Evolutionary conservation across 2,888 invertebrate genomes (phyloP).

Genomic region (Monochamus alternatus): DNA sequence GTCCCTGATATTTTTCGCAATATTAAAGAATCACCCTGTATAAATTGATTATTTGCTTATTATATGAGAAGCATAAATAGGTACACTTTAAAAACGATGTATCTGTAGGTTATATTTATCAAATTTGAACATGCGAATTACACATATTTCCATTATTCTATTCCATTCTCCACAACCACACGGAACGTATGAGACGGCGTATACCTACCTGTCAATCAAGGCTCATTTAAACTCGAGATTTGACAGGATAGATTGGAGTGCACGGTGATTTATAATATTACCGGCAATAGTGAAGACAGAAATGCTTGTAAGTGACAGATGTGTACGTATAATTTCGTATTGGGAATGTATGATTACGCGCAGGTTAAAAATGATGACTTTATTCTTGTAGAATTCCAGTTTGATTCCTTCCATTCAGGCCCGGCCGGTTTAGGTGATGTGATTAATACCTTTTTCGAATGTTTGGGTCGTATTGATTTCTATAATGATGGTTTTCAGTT

Average conservation of each 20-base stretch:
- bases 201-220: conserved; percentile 70
- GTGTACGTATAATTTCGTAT: conserved; percentile 67
- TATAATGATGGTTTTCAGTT: conserved; percentile 55
- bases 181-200: conserved; percentile 61
- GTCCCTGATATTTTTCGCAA: too few relatives aligned
- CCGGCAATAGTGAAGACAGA: conserved; percentile 67
- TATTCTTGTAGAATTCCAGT: conserved; percentile 61
- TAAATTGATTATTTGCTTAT: background rate
- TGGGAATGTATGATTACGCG: conserved; percentile 66
- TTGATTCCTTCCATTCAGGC: conserved; percentile 53
- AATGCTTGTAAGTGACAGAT: conserved; percentile 68
- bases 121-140: conserved; percentile 8
- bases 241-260: conserved; percentile 68
- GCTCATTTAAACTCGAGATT: conserved; percentile 69
- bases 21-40: too few relatives aligned
- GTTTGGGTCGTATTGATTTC: conserved; percentile 55
- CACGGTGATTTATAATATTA: conserved; percentile 67
- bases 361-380: conserved; percentile 69
- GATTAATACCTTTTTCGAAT: conserved; percentile 60
- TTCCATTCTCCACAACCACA: conserved; percentile 29
- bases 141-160: conserved; percentile 19
- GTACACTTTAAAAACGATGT: background rate
- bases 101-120: conserved; percentile 10
- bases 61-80: background rate
- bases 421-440: conserved; percentile 58